A percentile compares a stretch with the other conserved stretches of the same genome.
phyloP scores from a whole-genome alignment of 2,888 invertebrate species.

The Conomelus anceps region DNA sequence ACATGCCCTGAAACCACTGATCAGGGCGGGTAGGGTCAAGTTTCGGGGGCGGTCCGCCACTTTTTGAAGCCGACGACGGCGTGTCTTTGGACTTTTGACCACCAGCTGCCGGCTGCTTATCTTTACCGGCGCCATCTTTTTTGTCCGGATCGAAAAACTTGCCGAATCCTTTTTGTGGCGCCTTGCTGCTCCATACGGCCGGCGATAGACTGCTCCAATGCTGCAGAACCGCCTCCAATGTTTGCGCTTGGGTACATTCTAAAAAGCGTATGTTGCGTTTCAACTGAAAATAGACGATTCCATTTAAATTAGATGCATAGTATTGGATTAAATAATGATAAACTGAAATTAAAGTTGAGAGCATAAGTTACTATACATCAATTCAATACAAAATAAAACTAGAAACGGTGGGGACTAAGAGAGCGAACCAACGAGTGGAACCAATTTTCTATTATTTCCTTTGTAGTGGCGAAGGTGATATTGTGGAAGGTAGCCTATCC shows the following conservation, averaged over 20 bases:
- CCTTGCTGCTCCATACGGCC: constrained; percentile 48
- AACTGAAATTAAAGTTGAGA: too few species aligned
- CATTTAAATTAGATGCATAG: constrained; percentile 24
- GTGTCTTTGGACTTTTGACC: constrained; percentile 39
- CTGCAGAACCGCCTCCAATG: constrained; percentile 53
- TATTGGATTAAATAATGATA: constrained; percentile 2
- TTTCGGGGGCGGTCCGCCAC: constrained; percentile 42
- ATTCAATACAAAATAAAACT: too few species aligned
- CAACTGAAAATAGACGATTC: constrained; percentile 40
- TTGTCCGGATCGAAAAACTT: constrained; percentile 73
- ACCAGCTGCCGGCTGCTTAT: constrained; percentile 30
- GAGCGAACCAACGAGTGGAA: too few species aligned
- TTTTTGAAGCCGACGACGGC: constrained; percentile 42
- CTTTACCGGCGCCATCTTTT: constrained; percentile 23
- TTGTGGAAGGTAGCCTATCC: too few species aligned
- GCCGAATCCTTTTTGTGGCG: constrained; percentile 89
- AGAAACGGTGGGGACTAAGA: too few species aligned
- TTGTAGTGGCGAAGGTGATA: too few species aligned
- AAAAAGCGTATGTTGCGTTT: constrained; percentile 39
- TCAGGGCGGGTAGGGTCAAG: constrained; percentile 44
- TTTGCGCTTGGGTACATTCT: constrained; percentile 41
- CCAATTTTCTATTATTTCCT: too few species aligned
- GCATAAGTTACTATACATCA: too few species aligned
- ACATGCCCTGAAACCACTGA: constrained; percentile 47
- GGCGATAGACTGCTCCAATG: constrained; percentile 52